A percentile compares a stretch with the other conserved stretches of the same genome.
Conservation (phyloP, 2,797 vertebrate species). For the Paedocypris micromegethes region DNA sequence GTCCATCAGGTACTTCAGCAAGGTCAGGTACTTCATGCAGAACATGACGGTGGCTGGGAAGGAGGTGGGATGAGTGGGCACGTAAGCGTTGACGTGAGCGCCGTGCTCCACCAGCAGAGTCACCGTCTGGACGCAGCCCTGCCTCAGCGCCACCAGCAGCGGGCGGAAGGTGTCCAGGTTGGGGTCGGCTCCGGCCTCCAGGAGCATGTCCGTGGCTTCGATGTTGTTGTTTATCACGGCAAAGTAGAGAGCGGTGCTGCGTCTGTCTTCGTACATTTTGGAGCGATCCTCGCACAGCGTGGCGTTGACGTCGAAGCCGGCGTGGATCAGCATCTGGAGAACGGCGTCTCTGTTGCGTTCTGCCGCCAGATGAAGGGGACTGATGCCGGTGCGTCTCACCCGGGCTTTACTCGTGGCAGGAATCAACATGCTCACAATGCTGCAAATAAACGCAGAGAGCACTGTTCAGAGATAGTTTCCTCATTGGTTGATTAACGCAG, state of each 20-base stretch:
- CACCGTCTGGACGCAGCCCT: conserved; percentile 73
- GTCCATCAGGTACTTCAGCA: conserved; percentile 89
- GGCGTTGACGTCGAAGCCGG: conserved; percentile 82
- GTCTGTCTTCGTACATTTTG: conserved; percentile 83
- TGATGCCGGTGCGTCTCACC: conserved; percentile 81
- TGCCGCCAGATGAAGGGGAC: conserved; percentile 86
- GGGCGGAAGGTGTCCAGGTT: conserved; percentile 83
- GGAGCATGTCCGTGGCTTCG: conserved; percentile 69
- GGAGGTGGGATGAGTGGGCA: conserved; percentile 81
- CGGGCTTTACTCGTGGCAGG: conserved; percentile 79
- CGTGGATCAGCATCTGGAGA: conserved; percentile 77
- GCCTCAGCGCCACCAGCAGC: conserved; percentile 82
- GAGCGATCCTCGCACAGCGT: conserved; percentile 74
- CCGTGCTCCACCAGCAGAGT: conserved; percentile 80
- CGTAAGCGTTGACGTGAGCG: conserved; percentile 78
- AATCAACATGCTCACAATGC: conserved; percentile 84
- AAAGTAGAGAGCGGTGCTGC: conserved; percentile 83
- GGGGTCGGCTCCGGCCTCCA: conserved; percentile 81
- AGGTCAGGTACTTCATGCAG: conserved; percentile 79
- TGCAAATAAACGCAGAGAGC: conserved; percentile 47
- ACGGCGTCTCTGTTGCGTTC: conserved; percentile 79
- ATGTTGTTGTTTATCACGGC: conserved; percentile 83
- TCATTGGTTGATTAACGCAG: no score
- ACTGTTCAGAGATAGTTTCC: no score
- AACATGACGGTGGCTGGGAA: conserved; percentile 92